A percentile compares a stretch with the other conserved stretches of the same genome.
These are phyloP conservation scores for Petroica traversi DNA, from an alignment of 2,113 vertebrate species.

Conservation along the genomic window DNA sequence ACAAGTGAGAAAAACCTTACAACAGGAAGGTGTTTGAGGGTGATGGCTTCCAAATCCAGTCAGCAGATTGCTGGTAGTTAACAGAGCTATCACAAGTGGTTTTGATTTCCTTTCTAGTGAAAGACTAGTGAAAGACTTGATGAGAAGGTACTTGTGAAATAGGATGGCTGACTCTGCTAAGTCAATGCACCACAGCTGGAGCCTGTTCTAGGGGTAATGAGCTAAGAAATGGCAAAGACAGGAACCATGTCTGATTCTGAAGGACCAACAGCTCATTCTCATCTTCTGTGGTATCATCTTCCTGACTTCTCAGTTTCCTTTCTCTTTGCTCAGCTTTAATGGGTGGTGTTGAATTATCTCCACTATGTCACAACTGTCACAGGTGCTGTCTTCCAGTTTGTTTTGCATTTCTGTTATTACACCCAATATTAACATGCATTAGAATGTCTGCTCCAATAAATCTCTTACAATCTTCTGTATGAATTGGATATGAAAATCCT, in stretches of 20 bases:
- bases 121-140: not conserved
- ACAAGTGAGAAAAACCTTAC: not conserved
- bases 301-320: not conserved
- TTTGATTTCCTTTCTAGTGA: not conserved
- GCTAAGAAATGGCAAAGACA: conserved; percentile 11
- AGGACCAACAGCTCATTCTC: not conserved
- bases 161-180: not conserved
- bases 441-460: not conserved
- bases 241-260: not conserved
- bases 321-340: not conserved
- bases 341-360: not conserved
- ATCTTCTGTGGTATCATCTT: not conserved
- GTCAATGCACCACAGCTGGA: not conserved
- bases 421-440: not conserved
- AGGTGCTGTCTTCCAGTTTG: not conserved
- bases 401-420: not conserved
- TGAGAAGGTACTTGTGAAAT: not conserved
- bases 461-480: not conserved
- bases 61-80: not conserved
- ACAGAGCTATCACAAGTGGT: not conserved
- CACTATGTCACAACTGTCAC: not conserved
- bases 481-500: not conserved
- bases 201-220: not conserved
- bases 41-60: not conserved
- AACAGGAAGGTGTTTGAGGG: not conserved